Conservation (phyloP, 2,888 invertebrate species). For the Sphinx pinastri region DNA sequence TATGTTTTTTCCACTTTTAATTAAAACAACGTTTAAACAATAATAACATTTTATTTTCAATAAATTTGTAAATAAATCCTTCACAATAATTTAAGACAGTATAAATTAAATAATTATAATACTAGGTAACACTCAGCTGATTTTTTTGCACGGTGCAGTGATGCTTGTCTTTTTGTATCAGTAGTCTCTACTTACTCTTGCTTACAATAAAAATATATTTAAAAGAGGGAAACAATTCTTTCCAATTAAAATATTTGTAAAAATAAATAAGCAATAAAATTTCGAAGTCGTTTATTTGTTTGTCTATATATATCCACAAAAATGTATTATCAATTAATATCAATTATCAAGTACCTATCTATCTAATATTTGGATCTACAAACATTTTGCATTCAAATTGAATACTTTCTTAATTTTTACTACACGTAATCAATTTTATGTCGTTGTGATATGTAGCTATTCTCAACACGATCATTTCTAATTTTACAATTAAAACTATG, state of each 20-base stretch:
- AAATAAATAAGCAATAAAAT: neutral
- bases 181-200: too few species aligned
- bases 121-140: too few species aligned
- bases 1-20: neutral
- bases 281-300: too few species aligned
- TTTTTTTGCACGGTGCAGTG: too few species aligned
- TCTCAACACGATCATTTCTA: constrained; percentile 32
- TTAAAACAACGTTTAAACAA: constrained; percentile 12
- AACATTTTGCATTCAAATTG: neutral
- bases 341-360: neutral
- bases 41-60: constrained; percentile 9
- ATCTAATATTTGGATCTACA: neutral
- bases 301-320: neutral
- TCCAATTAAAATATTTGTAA: neutral
- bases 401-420: neutral
- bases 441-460: constrained; percentile 42
- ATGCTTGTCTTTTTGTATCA: too few species aligned
- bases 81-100: neutral
- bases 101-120: neutral
- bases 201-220: too few species aligned
- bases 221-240: neutral
- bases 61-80: neutral
- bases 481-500: constrained; percentile 32
- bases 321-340: neutral
- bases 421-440: constrained; percentile 19